phyloP scores from a whole-genome alignment of 2,113 vertebrate genomes.

The Ploceus nigricollis region DNA sequence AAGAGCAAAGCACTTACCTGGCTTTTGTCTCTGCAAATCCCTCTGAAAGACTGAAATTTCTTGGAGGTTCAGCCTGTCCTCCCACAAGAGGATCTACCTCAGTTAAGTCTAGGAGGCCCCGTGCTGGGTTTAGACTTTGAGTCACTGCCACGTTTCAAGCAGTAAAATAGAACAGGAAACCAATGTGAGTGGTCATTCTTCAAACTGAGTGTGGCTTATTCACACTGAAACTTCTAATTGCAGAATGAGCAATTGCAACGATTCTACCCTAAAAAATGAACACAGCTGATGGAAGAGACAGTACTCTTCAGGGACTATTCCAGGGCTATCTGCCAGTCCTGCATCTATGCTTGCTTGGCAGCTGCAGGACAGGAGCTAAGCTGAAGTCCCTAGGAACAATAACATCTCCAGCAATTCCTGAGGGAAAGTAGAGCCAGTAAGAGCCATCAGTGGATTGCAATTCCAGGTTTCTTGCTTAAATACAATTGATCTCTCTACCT shows the following conservation, averaged over 20 bases:
- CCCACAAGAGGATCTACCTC: not conserved
- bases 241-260: not conserved
- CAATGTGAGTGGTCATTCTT: not conserved
- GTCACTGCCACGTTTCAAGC: not conserved
- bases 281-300: not conserved
- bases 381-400: not conserved
- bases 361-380: not conserved
- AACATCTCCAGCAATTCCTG: not conserved
- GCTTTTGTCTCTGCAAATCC: not conserved
- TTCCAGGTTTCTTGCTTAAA: not conserved
- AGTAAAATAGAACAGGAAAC: not conserved
- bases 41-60: not conserved
- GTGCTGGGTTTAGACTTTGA: not conserved
- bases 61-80: not conserved
- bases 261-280: not conserved
- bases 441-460: not conserved
- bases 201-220: not conserved
- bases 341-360: not conserved
- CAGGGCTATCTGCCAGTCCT: not conserved
- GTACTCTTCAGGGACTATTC: accelerated
- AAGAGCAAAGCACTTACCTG: not conserved
- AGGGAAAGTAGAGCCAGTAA: not conserved
- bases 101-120: not conserved
- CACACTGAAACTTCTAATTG: not conserved
- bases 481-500: not conserved